These are phyloP conservation scores for Acanthurus lineatus DNA, from an alignment of 2,797 vertebrate genomes.

Conservation along the genomic window DNA sequence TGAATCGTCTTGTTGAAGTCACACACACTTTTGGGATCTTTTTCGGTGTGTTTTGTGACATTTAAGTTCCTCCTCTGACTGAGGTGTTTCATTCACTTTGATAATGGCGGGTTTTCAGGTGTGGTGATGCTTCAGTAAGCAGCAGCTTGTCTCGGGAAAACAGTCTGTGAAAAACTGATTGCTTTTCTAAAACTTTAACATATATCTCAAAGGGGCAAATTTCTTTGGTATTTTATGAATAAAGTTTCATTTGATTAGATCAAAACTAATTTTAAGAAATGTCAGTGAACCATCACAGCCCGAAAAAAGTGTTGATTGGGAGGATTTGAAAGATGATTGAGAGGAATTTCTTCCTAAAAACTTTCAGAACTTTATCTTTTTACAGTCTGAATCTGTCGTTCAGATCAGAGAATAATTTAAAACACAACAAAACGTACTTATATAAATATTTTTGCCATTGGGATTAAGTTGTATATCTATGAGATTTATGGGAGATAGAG, in stretches of 20 bases:
- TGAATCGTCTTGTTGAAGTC: not conserved
- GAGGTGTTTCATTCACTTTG: not conserved
- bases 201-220: not conserved
- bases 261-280: no score
- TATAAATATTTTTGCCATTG: not conserved
- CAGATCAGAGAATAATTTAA: no score
- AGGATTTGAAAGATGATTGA: no score
- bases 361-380: no score
- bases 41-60: not conserved
- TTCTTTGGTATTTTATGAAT: not conserved
- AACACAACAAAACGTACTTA: not conserved
- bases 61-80: not conserved
- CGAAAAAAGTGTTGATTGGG: no score
- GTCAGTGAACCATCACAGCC: no score
- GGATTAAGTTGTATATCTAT: not conserved
- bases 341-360: no score
- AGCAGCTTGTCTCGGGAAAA: constrained; percentile 10
- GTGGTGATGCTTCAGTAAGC: constrained; percentile 1
- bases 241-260: no score
- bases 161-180: constrained; percentile 8
- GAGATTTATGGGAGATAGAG: not conserved
- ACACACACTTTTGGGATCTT: not conserved
- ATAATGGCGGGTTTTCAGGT: constrained; percentile 22
- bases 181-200: not conserved
- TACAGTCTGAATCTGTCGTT: no score